phyloP scores from a whole-genome alignment of 2,888 invertebrate species.

The Pristionchus japonicus region DNA sequence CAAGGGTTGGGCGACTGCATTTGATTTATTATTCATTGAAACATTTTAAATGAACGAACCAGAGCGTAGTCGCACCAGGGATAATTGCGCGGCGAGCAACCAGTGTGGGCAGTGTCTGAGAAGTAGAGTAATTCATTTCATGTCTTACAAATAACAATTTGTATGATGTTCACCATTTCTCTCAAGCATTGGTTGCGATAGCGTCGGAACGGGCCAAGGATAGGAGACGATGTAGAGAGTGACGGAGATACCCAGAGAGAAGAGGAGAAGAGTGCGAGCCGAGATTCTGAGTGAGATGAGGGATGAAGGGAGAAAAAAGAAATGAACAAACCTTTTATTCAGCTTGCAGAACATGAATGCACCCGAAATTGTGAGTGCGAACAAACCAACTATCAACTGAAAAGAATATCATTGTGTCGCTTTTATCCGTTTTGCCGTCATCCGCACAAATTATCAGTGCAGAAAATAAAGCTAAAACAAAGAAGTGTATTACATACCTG shows the following conservation, averaged over 20 bases:
- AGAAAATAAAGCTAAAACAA: neutral
- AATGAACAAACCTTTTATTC: constrained; percentile 5
- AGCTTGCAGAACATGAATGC: constrained; percentile 33
- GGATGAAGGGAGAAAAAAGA: neutral
- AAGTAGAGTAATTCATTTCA: too few relatives aligned
- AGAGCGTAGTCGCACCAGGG: constrained; percentile 39
- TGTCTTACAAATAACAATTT: neutral
- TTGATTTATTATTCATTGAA: neutral
- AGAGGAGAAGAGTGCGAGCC: neutral
- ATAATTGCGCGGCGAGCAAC: neutral
- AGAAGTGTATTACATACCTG: neutral
- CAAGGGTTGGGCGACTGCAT: constrained; percentile 15
- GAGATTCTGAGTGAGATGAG: neutral
- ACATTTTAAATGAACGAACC: neutral
- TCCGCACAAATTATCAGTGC: neutral
- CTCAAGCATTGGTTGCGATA: neutral
- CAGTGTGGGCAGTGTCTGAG: constrained; percentile 24
- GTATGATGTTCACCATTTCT: neutral
- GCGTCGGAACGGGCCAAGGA: constrained; percentile 29
- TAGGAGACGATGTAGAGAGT: constrained; percentile 30
- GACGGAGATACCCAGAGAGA: constrained; percentile 23
- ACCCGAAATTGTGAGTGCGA: constrained; percentile 23
- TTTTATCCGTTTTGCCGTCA: neutral
- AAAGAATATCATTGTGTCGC: neutral
- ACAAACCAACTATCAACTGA: constrained; percentile 35